Evolutionary conservation across 2,888 invertebrate species (phyloP).

Genomic region (Drosophila limbata): DNA sequence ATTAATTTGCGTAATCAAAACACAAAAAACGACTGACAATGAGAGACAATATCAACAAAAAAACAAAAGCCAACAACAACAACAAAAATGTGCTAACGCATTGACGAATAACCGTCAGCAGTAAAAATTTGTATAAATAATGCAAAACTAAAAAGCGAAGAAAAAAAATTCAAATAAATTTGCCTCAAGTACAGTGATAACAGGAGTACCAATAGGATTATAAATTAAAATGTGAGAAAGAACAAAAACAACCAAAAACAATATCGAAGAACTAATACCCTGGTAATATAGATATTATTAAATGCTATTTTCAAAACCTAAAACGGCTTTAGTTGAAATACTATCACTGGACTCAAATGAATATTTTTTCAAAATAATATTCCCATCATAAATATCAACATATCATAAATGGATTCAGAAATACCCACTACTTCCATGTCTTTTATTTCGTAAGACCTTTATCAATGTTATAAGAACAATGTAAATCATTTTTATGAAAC

Average conservation of each 20-base stretch:
- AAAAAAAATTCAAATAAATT: conserved; percentile 16
- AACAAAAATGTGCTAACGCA: conserved; percentile 47
- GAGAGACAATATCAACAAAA: conserved; percentile 58
- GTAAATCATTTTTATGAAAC: neutral
- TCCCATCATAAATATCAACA: neutral
- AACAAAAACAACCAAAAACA: conserved; percentile 18
- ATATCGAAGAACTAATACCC: conserved; percentile 1
- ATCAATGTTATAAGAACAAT: neutral
- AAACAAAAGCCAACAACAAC: conserved; percentile 23
- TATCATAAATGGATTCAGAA: neutral
- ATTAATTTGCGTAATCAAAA: conserved; percentile 80
- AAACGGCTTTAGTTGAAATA: neutral
- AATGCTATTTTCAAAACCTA: no score
- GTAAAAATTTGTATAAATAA: conserved; percentile 69
- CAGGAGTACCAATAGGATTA: conserved; percentile 52
- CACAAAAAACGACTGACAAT: conserved; percentile 64
- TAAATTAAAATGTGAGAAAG: conserved; percentile 60
- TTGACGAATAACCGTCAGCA: conserved; percentile 57
- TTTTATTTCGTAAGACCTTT: conserved; percentile 1
- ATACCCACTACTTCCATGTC: neutral
- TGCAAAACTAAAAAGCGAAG: conserved; percentile 45
- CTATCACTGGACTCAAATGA: no score
- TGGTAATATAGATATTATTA: no score
- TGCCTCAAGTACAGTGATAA: conserved; percentile 51
- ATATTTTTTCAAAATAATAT: neutral